Evolutionary conservation across 2,888 invertebrate genomes (phyloP), one percentile per base, ranked within the genome.

Genomic region (Netelia inedita): DNA sequence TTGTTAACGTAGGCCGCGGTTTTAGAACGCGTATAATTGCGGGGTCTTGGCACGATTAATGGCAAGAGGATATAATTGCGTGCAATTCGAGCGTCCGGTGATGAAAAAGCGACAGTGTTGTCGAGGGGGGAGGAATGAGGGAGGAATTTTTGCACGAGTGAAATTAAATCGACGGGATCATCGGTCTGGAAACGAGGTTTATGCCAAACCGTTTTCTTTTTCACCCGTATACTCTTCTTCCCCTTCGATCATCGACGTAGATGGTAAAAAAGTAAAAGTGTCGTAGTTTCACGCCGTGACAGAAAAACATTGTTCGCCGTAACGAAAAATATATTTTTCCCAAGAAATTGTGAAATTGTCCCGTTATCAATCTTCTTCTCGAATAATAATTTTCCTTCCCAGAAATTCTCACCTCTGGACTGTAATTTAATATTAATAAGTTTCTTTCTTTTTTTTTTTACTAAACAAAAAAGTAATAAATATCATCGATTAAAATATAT

Each of bases 81-180:
- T 10, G 43, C 28, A 16, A 46, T 46, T 21, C 43, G 55, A 55
- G 43, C 6, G 63, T 55, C 2, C 10, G 21, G 41, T 50, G 50
- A 53, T 21, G 41, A 19, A 71, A 69, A 46, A 61, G 50, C 21
- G 50, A 79, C 19, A 69, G 68, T 59, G 41, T 28, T 61, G 61
- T 41, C 35, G 50, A 71, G 69, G 23, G 46, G 68, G 59, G 8
- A 19, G 19, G 19, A 3, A 9, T n/a, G 11, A 11, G 14, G 16
- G 57, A 21, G 21, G 46, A 14, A 76, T 43, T 57, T 28, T 63
- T 23, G 6, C 50, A 23, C 75, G 21, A 43, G 75, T 55, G 53
- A 76, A 76, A 76, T 57, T 76, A 76, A 66, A 53, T 75, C 65
- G 66, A 53, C 75, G 61, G 28, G 46, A 46, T 46, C 59, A 28